Base-by-base conservation (phyloP, 2,888 invertebrate genomes). In the Xylota sylvarum region DNA sequence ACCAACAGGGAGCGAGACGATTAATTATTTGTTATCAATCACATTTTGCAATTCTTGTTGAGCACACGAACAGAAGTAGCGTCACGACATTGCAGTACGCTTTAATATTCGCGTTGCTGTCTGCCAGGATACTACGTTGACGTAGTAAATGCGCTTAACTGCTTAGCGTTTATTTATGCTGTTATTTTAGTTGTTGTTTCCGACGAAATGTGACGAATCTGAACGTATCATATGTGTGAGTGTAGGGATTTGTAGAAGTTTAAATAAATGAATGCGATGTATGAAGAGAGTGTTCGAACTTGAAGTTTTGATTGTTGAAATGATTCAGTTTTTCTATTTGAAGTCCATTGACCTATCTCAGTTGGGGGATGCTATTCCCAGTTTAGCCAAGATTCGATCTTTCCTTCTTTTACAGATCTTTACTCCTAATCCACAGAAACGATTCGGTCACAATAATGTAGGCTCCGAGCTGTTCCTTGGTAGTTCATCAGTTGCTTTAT, bases 11-110 rank as follows among this genome's bases (percentile, higher is more conserved):
- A 50, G 56, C 30, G 50, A 65, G 60, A 67, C 72, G 76, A 85
- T 85, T 76, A 80, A 85, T 80, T 85, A 76, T 76, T 80, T 65
- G 46, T 30, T 72, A 80, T 85, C 85, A 85, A 85, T 80, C 85
- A 80, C 70, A 58, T 74, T 79, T 70, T 40, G 55, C 40, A 60
- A 60, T 60, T 60, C 40, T 40, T 60, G 40, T 60, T 43, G 23
- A 5, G 40, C 40, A 60, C 23, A 23, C 27, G n/a, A 35, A 37
- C 37, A 58, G 12, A 58, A 37, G 17, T 35, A 19, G 19, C 5
- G 17, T 17, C 9, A 37, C 19, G 10, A 9, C 19, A 10, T 35
- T 58, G 19, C 17, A 37, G 27, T 56, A 32, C 14, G 35, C 32
- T 62, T 40, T 37, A 19, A 27, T 62, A 62, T 62, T 62, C 23